Evolutionary conservation across 1,140 invertebrate species (phyloP).

Genomic region (Adoxophyes honmai): DNA sequence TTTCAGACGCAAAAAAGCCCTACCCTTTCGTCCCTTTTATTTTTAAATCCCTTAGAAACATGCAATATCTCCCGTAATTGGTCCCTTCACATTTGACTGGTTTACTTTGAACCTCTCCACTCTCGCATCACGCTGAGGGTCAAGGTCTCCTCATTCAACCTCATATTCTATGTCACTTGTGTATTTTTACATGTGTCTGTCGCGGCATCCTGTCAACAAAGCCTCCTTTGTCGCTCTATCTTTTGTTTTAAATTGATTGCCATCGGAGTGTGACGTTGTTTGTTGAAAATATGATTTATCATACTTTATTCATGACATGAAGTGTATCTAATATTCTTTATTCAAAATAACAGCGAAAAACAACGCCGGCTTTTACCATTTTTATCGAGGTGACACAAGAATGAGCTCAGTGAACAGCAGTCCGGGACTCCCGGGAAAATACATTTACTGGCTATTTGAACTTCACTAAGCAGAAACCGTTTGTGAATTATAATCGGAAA

Average conservation of each 20-base stretch:
- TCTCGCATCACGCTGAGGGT: not conserved
- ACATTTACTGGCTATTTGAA: too few relatives aligned
- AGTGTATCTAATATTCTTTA: too few relatives aligned
- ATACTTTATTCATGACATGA: constrained; percentile 8
- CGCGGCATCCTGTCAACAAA: constrained; percentile 9
- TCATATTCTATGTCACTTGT: not conserved
- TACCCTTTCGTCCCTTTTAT: constrained; percentile 12
- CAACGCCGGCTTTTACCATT: too few relatives aligned
- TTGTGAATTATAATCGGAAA: too few relatives aligned
- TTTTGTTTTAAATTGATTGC: constrained; percentile 2
- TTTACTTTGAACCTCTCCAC: not conserved
- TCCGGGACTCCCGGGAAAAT: too few relatives aligned
- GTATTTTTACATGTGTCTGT: not conserved
- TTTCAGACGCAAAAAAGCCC: not conserved
- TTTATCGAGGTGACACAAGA: too few relatives aligned
- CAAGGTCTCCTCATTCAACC: not conserved
- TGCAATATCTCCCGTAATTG: not conserved
- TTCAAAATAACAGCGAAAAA: too few relatives aligned
- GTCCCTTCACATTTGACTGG: not conserved
- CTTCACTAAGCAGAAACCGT: too few relatives aligned
- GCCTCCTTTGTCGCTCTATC: not conserved
- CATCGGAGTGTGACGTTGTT: not conserved
- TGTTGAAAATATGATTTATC: constrained; percentile 2
- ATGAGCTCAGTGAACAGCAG: too few relatives aligned
- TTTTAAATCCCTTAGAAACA: constrained; percentile 3